Evolutionary conservation across 2,888 invertebrate genomes (phyloP).

Genomic region (Platerodrilus igneus): DNA sequence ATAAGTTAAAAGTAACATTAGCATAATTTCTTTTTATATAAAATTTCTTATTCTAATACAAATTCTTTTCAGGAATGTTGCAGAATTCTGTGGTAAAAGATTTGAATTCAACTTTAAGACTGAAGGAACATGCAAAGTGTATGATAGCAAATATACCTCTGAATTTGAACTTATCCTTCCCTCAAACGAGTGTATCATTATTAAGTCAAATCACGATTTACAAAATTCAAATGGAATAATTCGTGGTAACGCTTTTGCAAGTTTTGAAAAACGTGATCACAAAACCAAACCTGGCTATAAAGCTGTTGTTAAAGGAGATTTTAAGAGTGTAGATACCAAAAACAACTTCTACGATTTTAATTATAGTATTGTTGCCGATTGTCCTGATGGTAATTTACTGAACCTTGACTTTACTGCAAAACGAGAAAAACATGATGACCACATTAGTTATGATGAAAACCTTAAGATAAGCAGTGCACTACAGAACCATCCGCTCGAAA

Average conservation of each 20-base stretch:
- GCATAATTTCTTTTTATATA: conserved; percentile 5
- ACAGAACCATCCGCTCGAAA: conserved; percentile 38
- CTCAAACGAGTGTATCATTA: conserved; percentile 47
- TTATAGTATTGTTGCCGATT: conserved; percentile 46
- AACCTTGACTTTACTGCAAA: conserved; percentile 44
- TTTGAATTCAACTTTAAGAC: conserved; percentile 35
- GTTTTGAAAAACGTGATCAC: conserved; percentile 43
- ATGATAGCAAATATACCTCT: conserved; percentile 48
- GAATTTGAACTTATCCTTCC: conserved; percentile 53
- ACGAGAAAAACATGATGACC: conserved; percentile 40
- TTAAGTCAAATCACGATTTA: conserved; percentile 42
- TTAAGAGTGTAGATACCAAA: conserved; percentile 47
- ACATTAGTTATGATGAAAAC: conserved; percentile 31
- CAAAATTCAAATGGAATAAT: conserved; percentile 34
- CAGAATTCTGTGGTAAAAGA: conserved; percentile 48
- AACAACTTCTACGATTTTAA: conserved; percentile 44
- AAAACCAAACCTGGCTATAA: conserved; percentile 49
- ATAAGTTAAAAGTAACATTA: too few relatives aligned
- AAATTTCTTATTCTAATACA: conserved; percentile 1
- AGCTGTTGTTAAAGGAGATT: conserved; percentile 39
- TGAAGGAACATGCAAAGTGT: conserved; percentile 40
- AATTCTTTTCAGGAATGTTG: conserved; percentile 49
- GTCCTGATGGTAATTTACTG: conserved; percentile 50
- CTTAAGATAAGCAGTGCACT: conserved; percentile 38
- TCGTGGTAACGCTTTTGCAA: conserved; percentile 35